Conservation (phyloP, 2,113 vertebrate species). For the Maccullochella peelii region DNA sequence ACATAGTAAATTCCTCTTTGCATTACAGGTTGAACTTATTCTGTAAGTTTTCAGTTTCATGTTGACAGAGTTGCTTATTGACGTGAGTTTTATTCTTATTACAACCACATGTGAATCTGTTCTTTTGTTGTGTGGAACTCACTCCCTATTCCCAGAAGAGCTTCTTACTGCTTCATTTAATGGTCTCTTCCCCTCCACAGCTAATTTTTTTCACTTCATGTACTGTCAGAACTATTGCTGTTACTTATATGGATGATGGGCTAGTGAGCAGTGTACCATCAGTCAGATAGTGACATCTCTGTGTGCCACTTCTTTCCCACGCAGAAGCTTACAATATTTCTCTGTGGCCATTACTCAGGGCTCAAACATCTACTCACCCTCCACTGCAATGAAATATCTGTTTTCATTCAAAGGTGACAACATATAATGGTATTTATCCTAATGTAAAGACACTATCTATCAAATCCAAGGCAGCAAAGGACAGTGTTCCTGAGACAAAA, state of each 20-base stretch:
- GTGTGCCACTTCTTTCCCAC: neutral
- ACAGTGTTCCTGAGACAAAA: neutral
- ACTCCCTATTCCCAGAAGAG: constrained; percentile 7
- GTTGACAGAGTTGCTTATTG: neutral
- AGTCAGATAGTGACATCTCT: constrained; percentile 15
- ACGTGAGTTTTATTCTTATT: constrained; percentile 23
- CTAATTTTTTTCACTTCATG: constrained; percentile 13
- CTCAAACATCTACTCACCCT: neutral
- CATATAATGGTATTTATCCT: neutral
- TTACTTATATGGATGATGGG: constrained; percentile 7
- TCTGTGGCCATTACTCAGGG: neutral
- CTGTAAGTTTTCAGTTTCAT: constrained; percentile 5
- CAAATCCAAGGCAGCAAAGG: neutral
- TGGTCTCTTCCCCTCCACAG: neutral
- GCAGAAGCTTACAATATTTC: neutral
- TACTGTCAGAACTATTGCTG: constrained; percentile 28
- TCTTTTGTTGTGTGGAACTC: neutral
- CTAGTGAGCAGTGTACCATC: constrained; percentile 2
- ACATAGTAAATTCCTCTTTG: neutral
- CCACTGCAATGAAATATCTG: neutral
- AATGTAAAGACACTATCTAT: neutral
- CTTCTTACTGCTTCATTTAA: constrained; percentile 18
- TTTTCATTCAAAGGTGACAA: too few species aligned
- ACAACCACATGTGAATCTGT: constrained; percentile 27
- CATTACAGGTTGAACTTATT: neutral